A percentile compares a stretch with the other conserved stretches of the same genome.
phyloP scores from a whole-genome alignment of 2,113 vertebrate species.

The Pavo muticus region DNA sequence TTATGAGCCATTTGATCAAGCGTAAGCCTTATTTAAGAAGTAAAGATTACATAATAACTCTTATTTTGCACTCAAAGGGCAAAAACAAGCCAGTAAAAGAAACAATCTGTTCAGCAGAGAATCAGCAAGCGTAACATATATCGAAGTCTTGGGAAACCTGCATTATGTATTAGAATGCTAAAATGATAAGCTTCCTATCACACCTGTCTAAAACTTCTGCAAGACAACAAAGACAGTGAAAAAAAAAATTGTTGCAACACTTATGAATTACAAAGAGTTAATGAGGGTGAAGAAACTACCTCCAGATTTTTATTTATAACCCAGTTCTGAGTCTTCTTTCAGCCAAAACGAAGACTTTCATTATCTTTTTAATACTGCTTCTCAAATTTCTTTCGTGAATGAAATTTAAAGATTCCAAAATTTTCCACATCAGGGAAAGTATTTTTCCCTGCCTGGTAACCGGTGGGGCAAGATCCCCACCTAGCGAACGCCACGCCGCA shows the following conservation, averaged over 20 bases:
- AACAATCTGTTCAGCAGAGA: background rate
- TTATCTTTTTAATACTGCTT: background rate
- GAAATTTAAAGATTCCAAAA: fast-evolving
- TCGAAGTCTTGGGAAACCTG: fast-evolving
- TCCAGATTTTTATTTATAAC: background rate
- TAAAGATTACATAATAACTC: background rate
- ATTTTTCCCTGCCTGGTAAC: fast-evolving
- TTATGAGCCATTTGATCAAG: background rate
- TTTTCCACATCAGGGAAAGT: fast-evolving
- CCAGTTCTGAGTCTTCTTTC: background rate
- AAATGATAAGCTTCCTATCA: background rate
- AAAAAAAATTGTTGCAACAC: background rate
- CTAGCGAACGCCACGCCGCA: background rate
- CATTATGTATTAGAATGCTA: background rate
- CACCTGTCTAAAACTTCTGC: fast-evolving
- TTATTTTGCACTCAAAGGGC: fast-evolving
- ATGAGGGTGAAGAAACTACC: fast-evolving
- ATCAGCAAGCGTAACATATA: background rate
- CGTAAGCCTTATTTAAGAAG: background rate
- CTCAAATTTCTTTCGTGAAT: fast-evolving
- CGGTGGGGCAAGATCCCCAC: slow-evolving; percentile 54
- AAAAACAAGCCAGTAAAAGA: background rate
- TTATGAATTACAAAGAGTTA: background rate
- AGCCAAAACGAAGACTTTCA: background rate
- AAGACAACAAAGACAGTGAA: background rate